A percentile compares a stretch with the other conserved stretches of the same genome.
Conservation (phyloP, 2,888 invertebrate species). For the Drosophila kuntzei region DNA sequence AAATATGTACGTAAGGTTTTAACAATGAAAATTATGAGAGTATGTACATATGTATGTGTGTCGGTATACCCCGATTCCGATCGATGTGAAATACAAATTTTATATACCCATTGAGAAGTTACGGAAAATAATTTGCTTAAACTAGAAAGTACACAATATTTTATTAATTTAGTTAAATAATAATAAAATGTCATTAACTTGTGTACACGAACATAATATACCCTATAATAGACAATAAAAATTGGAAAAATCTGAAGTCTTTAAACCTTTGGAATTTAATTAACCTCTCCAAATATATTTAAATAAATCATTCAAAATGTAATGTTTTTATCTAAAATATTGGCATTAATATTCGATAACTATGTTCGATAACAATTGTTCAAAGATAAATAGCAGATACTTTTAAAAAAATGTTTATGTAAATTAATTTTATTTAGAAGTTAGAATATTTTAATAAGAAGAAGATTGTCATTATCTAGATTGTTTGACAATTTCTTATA, state of each 20-base stretch:
- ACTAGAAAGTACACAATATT: no score
- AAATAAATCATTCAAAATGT: no score
- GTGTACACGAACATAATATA: no score
- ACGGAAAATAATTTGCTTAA: background rate
- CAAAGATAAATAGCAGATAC: background rate
- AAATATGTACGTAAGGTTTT: background rate
- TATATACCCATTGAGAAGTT: background rate
- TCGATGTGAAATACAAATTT: background rate
- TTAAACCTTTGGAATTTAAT: no score
- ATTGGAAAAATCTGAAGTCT: no score
- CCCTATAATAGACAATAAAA: no score
- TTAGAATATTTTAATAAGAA: background rate
- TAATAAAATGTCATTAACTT: no score
- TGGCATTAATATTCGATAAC: no score
- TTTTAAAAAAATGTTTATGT: background rate
- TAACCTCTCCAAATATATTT: no score
- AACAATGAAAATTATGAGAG: constrained; percentile 5
- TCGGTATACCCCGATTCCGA: background rate
- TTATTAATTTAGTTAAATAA: no score
- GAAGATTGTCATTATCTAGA: background rate
- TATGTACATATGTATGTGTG: background rate
- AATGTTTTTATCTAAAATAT: no score
- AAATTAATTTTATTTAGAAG: background rate
- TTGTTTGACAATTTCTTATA: background rate
- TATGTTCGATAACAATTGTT: no score